phyloP scores from a whole-genome alignment of 2,888 invertebrate genomes.

The Trilocha varians region DNA sequence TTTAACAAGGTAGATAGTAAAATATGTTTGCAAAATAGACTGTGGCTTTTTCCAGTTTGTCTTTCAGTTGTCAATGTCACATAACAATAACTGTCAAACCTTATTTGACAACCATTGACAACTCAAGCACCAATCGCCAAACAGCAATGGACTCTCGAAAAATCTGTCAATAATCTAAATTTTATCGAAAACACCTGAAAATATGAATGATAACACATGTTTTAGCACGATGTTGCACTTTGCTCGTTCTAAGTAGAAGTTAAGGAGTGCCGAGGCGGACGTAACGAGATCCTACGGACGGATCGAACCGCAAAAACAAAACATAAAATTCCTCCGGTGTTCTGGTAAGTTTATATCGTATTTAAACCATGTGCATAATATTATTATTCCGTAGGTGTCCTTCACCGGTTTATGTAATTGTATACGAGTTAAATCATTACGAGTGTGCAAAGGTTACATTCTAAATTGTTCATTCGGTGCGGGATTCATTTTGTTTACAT shows the following conservation, averaged over 20 bases:
- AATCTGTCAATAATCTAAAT: conserved; percentile 36
- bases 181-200: conserved; percentile 51
- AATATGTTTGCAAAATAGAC: no score
- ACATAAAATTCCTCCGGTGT: conserved; percentile 30
- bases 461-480: background rate
- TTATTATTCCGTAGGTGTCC: background rate
- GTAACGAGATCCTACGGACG: conserved; percentile 16
- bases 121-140: no score
- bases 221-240: conserved; percentile 24
- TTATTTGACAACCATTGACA: conserved; percentile 1
- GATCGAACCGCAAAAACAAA: conserved; percentile 18
- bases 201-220: conserved; percentile 58
- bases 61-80: no score
- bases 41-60: no score
- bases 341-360: conserved; percentile 27
- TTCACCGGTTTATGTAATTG: background rate
- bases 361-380: conserved; percentile 4
- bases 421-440: background rate
- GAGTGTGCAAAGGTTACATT: background rate
- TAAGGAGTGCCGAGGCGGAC: conserved; percentile 17
- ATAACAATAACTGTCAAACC: no score
- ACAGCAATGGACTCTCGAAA: conserved; percentile 29
- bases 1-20: no score
- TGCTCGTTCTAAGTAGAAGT: conserved; percentile 29
- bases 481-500: conserved; percentile 4